These are phyloP conservation scores for Spinus olivaceus DNA, from an alignment of 2,797 vertebrate species.

Conservation along the genomic window DNA sequence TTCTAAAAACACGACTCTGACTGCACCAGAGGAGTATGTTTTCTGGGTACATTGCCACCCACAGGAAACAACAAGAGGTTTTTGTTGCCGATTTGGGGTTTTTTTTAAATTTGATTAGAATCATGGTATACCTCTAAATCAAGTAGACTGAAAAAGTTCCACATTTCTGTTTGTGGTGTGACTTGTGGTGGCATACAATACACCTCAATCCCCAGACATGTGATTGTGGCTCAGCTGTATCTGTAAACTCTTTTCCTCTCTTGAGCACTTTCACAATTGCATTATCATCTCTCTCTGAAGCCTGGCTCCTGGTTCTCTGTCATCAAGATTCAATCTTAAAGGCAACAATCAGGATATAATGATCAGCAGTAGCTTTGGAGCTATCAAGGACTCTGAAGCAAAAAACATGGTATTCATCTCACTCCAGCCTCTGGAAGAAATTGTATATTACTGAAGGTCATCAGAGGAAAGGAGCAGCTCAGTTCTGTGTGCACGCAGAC, in stretches of 20 bases:
- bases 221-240: not conserved
- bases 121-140: not conserved
- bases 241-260: not conserved
- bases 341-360: not conserved
- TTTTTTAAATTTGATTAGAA: not conserved
- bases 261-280: not conserved
- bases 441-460: not conserved
- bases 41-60: not conserved
- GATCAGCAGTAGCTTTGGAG: not conserved
- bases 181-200: not conserved
- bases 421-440: not conserved
- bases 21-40: conserved; percentile 3
- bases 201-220: not conserved
- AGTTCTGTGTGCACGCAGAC: not conserved
- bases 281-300: not conserved
- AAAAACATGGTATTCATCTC: not conserved
- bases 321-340: not conserved
- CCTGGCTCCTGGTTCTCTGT: not conserved
- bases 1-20: conserved; percentile 9
- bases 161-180: not conserved
- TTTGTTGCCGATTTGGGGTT: not conserved
- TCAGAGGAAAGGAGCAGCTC: not conserved
- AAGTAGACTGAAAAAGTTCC: not conserved
- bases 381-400: not conserved
- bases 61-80: not conserved